Base-by-base conservation (phyloP, 2,113 vertebrate species). In the Pluvialis apricaria region DNA sequence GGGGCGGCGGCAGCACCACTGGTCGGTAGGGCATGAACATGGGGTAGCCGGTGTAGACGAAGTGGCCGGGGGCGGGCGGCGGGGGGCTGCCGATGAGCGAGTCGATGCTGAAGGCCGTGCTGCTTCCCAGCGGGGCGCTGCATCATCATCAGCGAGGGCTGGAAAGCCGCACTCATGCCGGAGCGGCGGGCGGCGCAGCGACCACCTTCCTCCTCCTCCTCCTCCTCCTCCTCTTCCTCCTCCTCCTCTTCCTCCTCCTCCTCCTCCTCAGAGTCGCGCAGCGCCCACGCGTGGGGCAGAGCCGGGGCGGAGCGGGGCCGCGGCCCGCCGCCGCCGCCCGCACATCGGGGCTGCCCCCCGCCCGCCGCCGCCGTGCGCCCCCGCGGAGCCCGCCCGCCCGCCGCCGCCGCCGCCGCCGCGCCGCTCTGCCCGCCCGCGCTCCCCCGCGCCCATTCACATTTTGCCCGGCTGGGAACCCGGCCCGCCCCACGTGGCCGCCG, bases 1-100 rank as follows among this genome's bases (percentile, higher is more conserved):
- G 99, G 7, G 99, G 99, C 38, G 99, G 99, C 61, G 99, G 99
- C 28, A 99, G 98, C 82, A 99, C 99, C 97, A 99, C 99, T 40
- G 99, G 99, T 69, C 99, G 97, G 97, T 99, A 99, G 54, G 99
- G 99, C 99, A 99, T 99, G 97, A 99, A 99, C 99, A 99, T 99
- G 77, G 99, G 99, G 97, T 99, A 99, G 68, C 99, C 99, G 57
- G 99, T 99, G 97, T 99, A 99, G 86, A 99, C 98, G 95, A 99
- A 99, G 97, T 99, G 99, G 86, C 99, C 99, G 90, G 99, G 98
- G 93, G 99, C 98, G 94, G 99, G 99, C 97, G 98, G 99, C 86
- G 99, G 98, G 40, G 99, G 98, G 95, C 98, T 99, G 90, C 99
- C 99, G 98, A 99, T 99, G 93, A 99, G 98, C 54, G 99, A 99